These are phyloP conservation scores for Cebus imitator DNA, from an alignment of 2,113 vertebrate species.

Conservation along the genomic window DNA sequence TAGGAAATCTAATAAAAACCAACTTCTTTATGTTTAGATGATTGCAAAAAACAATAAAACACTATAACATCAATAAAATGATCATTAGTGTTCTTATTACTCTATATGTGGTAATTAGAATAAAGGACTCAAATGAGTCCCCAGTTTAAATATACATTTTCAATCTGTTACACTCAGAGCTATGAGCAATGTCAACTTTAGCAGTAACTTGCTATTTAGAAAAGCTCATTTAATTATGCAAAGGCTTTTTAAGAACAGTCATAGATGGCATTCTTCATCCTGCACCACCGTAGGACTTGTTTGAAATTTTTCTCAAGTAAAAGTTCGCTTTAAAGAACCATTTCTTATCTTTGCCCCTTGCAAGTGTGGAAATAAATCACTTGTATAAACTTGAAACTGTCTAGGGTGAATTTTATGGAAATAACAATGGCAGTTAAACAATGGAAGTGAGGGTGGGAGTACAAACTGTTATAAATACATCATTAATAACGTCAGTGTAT, in stretches of 20 bases:
- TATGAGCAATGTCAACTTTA: background rate
- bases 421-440: conserved; percentile 81
- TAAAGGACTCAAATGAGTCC: background rate
- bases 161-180: background rate
- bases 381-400: conserved; percentile 77
- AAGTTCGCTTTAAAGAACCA: conserved; percentile 49
- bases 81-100: background rate
- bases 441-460: conserved; percentile 79
- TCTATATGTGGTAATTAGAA: background rate
- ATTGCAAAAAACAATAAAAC: background rate
- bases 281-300: background rate
- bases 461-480: conserved; percentile 84
- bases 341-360: conserved; percentile 68
- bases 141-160: background rate
- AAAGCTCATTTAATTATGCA: background rate
- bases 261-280: background rate
- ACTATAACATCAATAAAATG: background rate
- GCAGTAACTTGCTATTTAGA: background rate
- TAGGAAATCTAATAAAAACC: background rate
- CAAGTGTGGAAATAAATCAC: conserved; percentile 76
- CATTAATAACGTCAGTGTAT: conserved; percentile 83
- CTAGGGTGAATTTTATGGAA: conserved; percentile 79
- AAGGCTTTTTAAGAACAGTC: background rate
- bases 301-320: conserved; percentile 7
- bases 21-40: background rate